A percentile compares a stretch with the other conserved stretches of the same genome.
These are phyloP conservation scores for Prinia subflava DNA, from an alignment of 2,113 vertebrate genomes.

Conservation along the genomic window DNA sequence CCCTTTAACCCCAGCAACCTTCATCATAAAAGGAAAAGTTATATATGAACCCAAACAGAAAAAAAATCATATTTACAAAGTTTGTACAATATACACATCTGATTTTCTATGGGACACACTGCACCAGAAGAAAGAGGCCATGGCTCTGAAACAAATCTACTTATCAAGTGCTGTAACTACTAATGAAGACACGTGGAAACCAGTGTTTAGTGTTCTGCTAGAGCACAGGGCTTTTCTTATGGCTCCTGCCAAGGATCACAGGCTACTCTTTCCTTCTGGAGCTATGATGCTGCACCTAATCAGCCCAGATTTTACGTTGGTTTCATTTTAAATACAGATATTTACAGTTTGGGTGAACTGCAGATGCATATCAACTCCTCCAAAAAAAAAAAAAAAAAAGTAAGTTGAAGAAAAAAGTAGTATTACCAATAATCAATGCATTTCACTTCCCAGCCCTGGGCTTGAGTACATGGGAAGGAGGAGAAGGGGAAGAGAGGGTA, in stretches of 20 bases:
- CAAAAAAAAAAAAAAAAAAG: slow-evolving; percentile 15
- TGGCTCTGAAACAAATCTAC: slow-evolving; percentile 75
- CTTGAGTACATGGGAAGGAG: slow-evolving; percentile 74
- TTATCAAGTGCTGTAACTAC: slow-evolving; percentile 75
- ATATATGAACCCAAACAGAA: slow-evolving; percentile 78
- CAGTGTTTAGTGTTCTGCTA: slow-evolving; percentile 78
- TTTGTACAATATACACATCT: slow-evolving; percentile 88
- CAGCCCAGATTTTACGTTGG: slow-evolving; percentile 75
- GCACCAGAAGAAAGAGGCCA: slow-evolving; percentile 78
- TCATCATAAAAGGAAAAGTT: slow-evolving; percentile 75
- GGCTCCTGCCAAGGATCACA: slow-evolving; percentile 72
- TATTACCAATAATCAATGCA: slow-evolving; percentile 81
- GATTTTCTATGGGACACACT: slow-evolving; percentile 77
- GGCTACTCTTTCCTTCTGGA: slow-evolving; percentile 78
- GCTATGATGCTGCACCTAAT: slow-evolving; percentile 70
- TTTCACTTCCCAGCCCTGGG: slow-evolving; percentile 78
- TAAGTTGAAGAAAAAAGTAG: slow-evolving; percentile 59
- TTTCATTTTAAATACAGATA: slow-evolving; percentile 80
- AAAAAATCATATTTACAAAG: slow-evolving; percentile 80
- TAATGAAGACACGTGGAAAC: slow-evolving; percentile 64
- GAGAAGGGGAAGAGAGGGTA: slow-evolving; percentile 59
- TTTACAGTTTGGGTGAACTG: slow-evolving; percentile 80
- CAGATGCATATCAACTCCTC: slow-evolving; percentile 82
- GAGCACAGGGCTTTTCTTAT: slow-evolving; percentile 70
- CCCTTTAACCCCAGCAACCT: slow-evolving; percentile 82